Conservation (phyloP, 2,797 vertebrate genomes). For the Pipistrellus pipistrellus region DNA sequence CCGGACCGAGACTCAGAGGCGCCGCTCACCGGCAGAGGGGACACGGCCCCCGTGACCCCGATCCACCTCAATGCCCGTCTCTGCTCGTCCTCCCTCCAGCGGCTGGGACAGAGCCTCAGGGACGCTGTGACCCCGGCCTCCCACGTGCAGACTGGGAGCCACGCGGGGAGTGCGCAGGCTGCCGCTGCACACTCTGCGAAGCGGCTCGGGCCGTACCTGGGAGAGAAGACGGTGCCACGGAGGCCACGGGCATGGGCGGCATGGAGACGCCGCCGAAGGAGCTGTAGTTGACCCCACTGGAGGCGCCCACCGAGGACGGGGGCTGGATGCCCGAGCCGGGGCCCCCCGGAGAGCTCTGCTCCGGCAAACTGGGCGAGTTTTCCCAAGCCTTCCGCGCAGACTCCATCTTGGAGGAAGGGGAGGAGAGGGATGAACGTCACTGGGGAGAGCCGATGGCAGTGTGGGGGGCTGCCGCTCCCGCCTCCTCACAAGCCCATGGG, state of each 20-base stretch:
- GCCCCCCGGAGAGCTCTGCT: slow-evolving; percentile 96
- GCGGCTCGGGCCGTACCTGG: slow-evolving; percentile 91
- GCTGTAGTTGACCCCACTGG: slow-evolving; percentile 97
- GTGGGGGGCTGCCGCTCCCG: background rate
- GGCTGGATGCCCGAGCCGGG: slow-evolving; percentile 93
- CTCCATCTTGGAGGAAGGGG: slow-evolving; percentile 93
- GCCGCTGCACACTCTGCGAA: accelerated
- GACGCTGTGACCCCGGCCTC: background rate
- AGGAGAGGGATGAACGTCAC: slow-evolving; percentile 35
- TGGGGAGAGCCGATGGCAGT: background rate
- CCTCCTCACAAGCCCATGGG: background rate
- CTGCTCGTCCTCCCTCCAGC: background rate
- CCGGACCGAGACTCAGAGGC: no score
- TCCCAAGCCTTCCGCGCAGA: slow-evolving; percentile 99
- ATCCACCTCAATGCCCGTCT: background rate
- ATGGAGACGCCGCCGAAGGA: slow-evolving; percentile 98
- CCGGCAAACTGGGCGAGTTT: slow-evolving; percentile 97
- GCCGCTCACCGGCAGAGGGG: background rate
- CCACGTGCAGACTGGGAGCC: no score
- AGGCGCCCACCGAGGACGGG: slow-evolving; percentile 95
- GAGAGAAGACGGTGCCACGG: slow-evolving; percentile 98
- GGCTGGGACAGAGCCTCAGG: no score
- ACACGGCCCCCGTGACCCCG: accelerated
- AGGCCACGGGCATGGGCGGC: slow-evolving; percentile 98
- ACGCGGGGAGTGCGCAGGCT: background rate